Percentiles rank a stretch among this genome's conserved stretches.
phyloP scores from a whole-genome alignment of 2,797 vertebrate species.

The Chaunax sp. region DNA sequence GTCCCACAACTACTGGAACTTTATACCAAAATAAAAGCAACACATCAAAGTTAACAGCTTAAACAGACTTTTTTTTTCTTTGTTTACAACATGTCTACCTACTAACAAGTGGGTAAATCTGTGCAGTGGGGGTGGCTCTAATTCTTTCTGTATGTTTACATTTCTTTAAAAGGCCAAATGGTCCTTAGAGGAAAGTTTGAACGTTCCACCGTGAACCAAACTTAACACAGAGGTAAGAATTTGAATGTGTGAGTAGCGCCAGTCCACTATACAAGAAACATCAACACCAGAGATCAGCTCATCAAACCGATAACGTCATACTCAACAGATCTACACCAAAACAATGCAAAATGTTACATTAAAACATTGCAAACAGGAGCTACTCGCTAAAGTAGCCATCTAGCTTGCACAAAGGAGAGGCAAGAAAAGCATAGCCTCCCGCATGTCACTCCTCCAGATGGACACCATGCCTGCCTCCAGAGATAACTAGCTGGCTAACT shows the following conservation, averaged over 20 bases:
- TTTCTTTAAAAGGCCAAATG: background rate
- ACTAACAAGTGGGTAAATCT: background rate
- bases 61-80: too few species aligned
- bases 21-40: too few species aligned
- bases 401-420: conserved; percentile 75
- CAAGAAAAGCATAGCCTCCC: conserved; percentile 64
- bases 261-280: background rate
- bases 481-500: conserved; percentile 81
- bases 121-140: too few species aligned
- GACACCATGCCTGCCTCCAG: conserved; percentile 82
- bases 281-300: background rate
- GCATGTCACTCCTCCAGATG: conserved; percentile 82
- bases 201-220: background rate
- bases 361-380: conserved; percentile 1
- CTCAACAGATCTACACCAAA: too few species aligned
- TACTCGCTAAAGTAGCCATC: conserved; percentile 57
- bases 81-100: too few species aligned
- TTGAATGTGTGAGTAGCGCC: conserved; percentile 28
- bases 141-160: too few species aligned
- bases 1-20: too few species aligned
- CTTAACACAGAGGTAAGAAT: background rate
- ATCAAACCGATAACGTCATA: background rate
- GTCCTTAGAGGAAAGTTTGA: background rate
- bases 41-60: too few species aligned
- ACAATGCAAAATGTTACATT: background rate